Conservation (phyloP, 2,113 vertebrate species). For the Psephotus haematonotus region DNA sequence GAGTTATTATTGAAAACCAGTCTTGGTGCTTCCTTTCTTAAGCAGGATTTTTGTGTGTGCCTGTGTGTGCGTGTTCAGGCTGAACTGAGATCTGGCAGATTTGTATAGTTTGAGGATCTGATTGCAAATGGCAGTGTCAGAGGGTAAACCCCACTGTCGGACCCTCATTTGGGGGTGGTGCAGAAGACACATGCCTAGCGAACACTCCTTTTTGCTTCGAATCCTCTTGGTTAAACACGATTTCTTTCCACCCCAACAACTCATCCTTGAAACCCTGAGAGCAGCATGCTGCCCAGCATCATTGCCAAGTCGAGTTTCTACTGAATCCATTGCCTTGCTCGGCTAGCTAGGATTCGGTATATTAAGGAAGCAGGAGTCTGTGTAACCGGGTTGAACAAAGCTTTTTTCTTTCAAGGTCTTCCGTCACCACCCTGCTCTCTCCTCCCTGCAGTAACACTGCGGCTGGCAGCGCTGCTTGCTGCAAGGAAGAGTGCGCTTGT, state of each 20-base stretch:
- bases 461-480: not conserved
- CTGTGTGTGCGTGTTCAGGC: not conserved
- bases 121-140: not conserved
- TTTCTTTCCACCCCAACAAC: not conserved
- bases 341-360: not conserved
- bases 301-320: not conserved
- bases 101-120: not conserved
- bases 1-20: constrained; percentile 10
- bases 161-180: not conserved
- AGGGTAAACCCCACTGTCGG: not conserved
- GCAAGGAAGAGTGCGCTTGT: not conserved
- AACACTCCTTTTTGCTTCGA: not conserved
- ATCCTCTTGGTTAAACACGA: not conserved
- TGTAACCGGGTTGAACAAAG: constrained; percentile 37
- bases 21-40: not conserved
- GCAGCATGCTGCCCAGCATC: not conserved
- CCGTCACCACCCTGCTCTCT: constrained; percentile 35
- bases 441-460: constrained; percentile 39
- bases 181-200: not conserved
- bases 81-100: not conserved
- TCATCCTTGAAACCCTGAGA: not conserved
- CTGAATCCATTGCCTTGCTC: not conserved
- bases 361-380: not conserved
- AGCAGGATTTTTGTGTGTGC: not conserved
- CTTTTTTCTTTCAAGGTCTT: constrained; percentile 41